These are phyloP conservation scores for Crax fasciolata DNA, from an alignment of 2,797 vertebrate genomes.

Conservation along the genomic window DNA sequence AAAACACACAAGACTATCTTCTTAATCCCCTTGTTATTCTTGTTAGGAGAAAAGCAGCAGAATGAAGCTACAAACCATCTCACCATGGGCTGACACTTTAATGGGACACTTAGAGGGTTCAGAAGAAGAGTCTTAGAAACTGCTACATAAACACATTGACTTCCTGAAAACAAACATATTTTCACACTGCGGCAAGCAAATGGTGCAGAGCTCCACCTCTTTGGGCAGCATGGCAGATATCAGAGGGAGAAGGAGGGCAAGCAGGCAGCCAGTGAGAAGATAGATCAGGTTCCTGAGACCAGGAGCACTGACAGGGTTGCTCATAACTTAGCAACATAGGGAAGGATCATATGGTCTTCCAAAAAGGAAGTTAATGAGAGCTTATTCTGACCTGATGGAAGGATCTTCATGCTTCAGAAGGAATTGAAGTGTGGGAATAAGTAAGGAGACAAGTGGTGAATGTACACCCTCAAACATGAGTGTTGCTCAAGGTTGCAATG, in stretches of 20 bases:
- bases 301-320: fast-evolving
- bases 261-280: not conserved
- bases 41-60: not conserved
- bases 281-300: not conserved
- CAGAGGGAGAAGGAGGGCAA: not conserved
- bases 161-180: not conserved
- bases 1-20: not conserved
- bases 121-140: not conserved
- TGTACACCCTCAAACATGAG: not conserved
- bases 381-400: not conserved
- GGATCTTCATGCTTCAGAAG: not conserved
- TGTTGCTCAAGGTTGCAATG: fast-evolving
- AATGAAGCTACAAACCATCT: not conserved
- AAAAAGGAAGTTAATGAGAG: not conserved
- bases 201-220: fast-evolving
- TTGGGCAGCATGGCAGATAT: not conserved
- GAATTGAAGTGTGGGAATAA: not conserved
- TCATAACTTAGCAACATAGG: not conserved
- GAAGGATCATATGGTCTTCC: not conserved
- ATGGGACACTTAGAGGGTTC: not conserved
- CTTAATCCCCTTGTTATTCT: not conserved
- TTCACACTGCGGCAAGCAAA: not conserved
- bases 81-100: not conserved
- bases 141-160: not conserved
- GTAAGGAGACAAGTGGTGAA: not conserved